Percentiles rank a stretch among this genome's conserved stretches.
These are phyloP conservation scores for Etheostoma nigrum DNA, from an alignment of 2,797 vertebrate genomes.

Conservation along the genomic window DNA sequence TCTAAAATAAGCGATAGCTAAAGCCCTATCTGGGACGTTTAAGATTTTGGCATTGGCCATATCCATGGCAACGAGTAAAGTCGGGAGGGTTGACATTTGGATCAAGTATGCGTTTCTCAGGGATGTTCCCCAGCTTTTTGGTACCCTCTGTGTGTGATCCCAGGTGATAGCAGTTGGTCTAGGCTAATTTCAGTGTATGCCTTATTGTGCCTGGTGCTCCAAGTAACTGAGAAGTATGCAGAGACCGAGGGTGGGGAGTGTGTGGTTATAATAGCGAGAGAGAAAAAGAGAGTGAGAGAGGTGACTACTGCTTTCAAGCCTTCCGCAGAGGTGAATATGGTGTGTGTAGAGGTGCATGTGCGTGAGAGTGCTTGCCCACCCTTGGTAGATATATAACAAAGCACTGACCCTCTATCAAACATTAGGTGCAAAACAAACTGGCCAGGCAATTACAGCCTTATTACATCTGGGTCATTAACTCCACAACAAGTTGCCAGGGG, in stretches of 20 bases:
- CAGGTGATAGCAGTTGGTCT: constrained; percentile 26
- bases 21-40: background rate
- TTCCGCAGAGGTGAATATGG: constrained; percentile 27
- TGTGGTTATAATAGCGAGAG: constrained; percentile 17
- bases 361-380: constrained; percentile 48
- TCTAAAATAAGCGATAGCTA: too few species aligned
- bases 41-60: background rate
- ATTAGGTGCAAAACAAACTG: constrained; percentile 79
- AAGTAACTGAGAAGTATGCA: constrained; percentile 27
- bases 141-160: constrained; percentile 29
- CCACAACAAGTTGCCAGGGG: constrained; percentile 75
- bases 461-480: constrained; percentile 83
- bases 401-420: constrained; percentile 77
- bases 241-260: constrained; percentile 5
- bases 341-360: constrained; percentile 37
- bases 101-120: constrained; percentile 32
- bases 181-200: constrained; percentile 49
- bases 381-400: constrained; percentile 76
- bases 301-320: constrained; percentile 40
- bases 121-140: constrained; percentile 25
- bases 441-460: constrained; percentile 78
- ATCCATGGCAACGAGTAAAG: background rate
- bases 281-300: constrained; percentile 13
- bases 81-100: background rate
- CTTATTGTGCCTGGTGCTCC: constrained; percentile 55